Evolutionary conservation across 2,888 invertebrate genomes (phyloP), one percentile per base, ranked within the genome.

Genomic region (Plutella xylostella): DNA sequence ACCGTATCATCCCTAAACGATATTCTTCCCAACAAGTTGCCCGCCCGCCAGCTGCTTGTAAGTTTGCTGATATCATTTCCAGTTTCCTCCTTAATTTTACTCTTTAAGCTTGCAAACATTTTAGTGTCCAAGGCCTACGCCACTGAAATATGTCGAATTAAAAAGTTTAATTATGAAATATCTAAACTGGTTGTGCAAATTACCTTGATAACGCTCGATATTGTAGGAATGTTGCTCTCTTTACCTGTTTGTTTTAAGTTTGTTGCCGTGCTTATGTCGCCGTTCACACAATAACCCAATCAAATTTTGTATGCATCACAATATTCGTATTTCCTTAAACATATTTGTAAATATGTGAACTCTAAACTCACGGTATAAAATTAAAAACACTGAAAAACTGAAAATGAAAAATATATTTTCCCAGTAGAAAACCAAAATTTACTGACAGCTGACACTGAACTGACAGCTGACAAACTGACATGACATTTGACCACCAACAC

Each of bases 51-150:
- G 55, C 71, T 82, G 55, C 70, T 83, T 0, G 83, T 82, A 51
- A 83, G 52, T 61, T 74, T 83, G 54, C 87, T 85, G 39, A 93
- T 85, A 71, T 94, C 93, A 67, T 89, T 92, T 42, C 94, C 94
- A 52, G 93, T 93, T 84, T 94, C 94, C 70, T 94, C 93, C 58
- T 92, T 91, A 58, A 94, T 94, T 85, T 94, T 94, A 75, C 93
- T 94, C 75, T 94, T 94, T 53, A 95, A 78, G 62, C 92, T 92
- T 43, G 93, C 90, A 72, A 95, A 95, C 94, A 95, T 95, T 65
- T 67, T 84, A 9, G 25, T 20, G 20, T 2, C 37, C 19, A 42
- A 45, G n/a, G 9, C 12, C 25, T 41, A n/a, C n/a, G 20, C 35
- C 39, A 6, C 39, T 39, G 15, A 12, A 39, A 25, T 11, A 17